A percentile compares a stretch with the other conserved stretches of the same genome.
These are phyloP conservation scores for Spheniscus mendiculus DNA, from an alignment of 2,113 vertebrate species.

Conservation along the genomic window DNA sequence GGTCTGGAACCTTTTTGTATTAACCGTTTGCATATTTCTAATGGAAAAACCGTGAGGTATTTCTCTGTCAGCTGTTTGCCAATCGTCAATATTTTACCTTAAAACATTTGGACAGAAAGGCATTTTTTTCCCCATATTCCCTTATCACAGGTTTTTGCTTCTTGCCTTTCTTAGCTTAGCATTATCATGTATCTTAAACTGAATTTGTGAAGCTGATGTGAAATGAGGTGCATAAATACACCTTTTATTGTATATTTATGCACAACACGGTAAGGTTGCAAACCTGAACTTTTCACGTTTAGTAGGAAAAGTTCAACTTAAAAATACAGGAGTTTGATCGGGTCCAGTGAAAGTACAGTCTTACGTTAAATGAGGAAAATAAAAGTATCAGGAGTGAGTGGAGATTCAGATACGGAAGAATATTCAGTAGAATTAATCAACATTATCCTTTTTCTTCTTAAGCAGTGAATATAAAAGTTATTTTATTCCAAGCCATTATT, in stretches of 20 bases:
- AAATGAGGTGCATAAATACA: neutral
- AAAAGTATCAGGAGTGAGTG: neutral
- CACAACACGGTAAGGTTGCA: neutral
- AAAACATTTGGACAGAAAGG: neutral
- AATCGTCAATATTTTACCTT: constrained; percentile 62
- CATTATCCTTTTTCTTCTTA: neutral
- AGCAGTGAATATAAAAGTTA: neutral
- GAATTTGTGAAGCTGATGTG: neutral
- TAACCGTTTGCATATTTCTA: constrained; percentile 60
- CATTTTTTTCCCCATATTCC: neutral
- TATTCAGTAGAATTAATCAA: neutral
- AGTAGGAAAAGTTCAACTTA: neutral
- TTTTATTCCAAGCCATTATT: neutral
- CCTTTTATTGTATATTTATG: neutral
- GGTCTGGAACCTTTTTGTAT: constrained; percentile 52
- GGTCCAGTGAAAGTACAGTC: neutral
- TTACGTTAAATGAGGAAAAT: neutral
- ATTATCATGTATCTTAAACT: neutral
- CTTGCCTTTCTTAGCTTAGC: neutral
- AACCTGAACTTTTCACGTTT: neutral
- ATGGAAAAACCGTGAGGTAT: constrained; percentile 40
- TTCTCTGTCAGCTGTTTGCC: constrained; percentile 28
- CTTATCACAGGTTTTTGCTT: neutral
- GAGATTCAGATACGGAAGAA: neutral
- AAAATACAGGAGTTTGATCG: neutral